phyloP scores from a whole-genome alignment of 2,888 invertebrate species.

The Mythimna albipuncta region DNA sequence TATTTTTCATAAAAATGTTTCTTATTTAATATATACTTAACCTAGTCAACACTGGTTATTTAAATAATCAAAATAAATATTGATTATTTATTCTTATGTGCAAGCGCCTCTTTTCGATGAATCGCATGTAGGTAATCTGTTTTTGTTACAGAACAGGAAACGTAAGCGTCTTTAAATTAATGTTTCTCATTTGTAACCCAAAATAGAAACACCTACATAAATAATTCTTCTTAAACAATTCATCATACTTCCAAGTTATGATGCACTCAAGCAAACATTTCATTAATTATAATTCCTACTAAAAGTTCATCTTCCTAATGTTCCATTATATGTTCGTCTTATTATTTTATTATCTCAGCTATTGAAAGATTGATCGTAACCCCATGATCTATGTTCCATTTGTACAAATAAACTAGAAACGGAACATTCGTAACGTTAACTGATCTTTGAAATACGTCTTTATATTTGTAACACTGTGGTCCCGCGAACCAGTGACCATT shows the following conservation, averaged over 20 bases:
- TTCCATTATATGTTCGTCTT: slow-evolving; percentile 15
- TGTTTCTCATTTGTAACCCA: slow-evolving; percentile 28
- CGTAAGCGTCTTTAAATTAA: slow-evolving; percentile 7
- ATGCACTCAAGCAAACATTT: slow-evolving; percentile 26
- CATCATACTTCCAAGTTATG: slow-evolving; percentile 38
- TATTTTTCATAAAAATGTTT: slow-evolving; percentile 9
- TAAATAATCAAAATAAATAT: neutral
- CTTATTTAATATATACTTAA: neutral
- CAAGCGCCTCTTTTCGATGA: slow-evolving; percentile 17
- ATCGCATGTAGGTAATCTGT: slow-evolving; percentile 3
- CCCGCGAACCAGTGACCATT: slow-evolving; percentile 76
- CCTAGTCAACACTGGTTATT: slow-evolving; percentile 5
- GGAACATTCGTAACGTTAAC: slow-evolving; percentile 48
- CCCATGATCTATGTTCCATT: slow-evolving; percentile 61
- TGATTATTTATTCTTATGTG: neutral
- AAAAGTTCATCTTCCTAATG: slow-evolving; percentile 25
- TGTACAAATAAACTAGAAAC: slow-evolving; percentile 57
- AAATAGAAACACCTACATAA: slow-evolving; percentile 1
- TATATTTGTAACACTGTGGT: slow-evolving; percentile 79
- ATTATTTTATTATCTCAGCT: slow-evolving; percentile 60
- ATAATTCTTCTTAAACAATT: slow-evolving; percentile 21
- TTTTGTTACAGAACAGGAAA: slow-evolving; percentile 9
- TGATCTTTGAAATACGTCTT: slow-evolving; percentile 64
- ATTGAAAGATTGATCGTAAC: slow-evolving; percentile 57
- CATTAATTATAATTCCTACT: slow-evolving; percentile 50